These are phyloP conservation scores for Centropyge bicolor DNA, from an alignment of 2,797 vertebrate genomes.

Conservation along the genomic window DNA sequence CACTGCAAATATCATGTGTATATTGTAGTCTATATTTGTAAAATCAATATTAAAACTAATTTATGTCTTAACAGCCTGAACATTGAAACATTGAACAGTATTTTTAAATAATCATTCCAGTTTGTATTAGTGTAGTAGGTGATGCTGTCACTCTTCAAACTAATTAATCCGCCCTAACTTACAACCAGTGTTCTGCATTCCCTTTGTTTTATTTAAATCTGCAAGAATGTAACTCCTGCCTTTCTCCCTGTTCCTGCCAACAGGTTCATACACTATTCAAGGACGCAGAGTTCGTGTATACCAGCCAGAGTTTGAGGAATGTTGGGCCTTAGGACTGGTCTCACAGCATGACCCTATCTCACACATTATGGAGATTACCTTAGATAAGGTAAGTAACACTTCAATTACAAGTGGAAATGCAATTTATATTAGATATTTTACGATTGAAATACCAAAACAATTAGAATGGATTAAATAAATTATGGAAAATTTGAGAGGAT, in stretches of 20 bases:
- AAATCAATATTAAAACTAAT: not conserved
- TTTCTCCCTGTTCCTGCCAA: constrained; percentile 1
- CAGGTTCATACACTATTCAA: constrained; percentile 95
- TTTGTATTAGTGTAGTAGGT: not conserved
- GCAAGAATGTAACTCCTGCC: not conserved
- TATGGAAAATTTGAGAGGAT: not conserved
- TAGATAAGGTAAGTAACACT: constrained; percentile 89
- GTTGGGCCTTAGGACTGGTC: constrained; percentile 92
- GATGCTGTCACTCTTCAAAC: not conserved
- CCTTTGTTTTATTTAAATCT: not conserved
- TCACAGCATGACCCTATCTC: constrained; percentile 94
- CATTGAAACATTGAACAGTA: not conserved
- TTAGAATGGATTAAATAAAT: not conserved
- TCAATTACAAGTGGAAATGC: not conserved
- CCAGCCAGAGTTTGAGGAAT: constrained; percentile 94
- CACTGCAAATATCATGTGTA: no score
- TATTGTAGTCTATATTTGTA: not conserved
- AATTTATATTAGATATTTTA: not conserved
- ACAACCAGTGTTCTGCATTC: not conserved
- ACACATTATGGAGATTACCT: constrained; percentile 95
- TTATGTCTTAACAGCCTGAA: not conserved
- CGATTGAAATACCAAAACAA: not conserved
- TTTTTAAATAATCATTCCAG: not conserved
- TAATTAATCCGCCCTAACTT: not conserved
- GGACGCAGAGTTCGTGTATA: constrained; percentile 95